Evolutionary conservation across 2,797 vertebrate genomes (phyloP).

Genomic region (Myotis vivesi): DNA sequence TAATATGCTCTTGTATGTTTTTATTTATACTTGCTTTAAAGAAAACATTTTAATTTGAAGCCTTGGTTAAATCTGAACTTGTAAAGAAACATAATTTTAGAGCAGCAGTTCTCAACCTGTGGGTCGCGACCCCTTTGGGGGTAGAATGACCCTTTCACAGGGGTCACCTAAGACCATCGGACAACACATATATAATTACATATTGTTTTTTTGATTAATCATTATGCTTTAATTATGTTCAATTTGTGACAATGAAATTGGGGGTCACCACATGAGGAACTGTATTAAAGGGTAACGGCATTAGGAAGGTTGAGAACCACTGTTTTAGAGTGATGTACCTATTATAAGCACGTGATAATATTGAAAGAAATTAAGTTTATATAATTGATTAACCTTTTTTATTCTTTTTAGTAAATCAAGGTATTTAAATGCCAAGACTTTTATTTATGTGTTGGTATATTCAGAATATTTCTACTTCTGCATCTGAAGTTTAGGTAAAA

Average conservation of each 20-base stretch:
- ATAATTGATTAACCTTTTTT: not conserved
- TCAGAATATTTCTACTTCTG: not conserved
- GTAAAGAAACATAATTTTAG: slow-evolving; percentile 19
- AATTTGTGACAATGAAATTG: too few species aligned
- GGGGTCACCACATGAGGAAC: too few species aligned
- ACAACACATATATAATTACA: too few species aligned
- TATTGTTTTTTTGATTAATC: too few species aligned
- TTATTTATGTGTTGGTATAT: not conserved
- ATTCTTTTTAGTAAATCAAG: not conserved
- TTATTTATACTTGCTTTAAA: slow-evolving; percentile 23
- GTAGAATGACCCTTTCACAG: too few species aligned
- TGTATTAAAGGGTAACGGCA: too few species aligned
- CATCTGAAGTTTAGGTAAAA: not conserved
- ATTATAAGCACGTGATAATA: not conserved
- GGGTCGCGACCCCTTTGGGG: too few species aligned
- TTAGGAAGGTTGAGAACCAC: too few species aligned
- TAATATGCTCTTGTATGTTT: slow-evolving; percentile 3
- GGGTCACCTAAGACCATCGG: too few species aligned
- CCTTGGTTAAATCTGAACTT: slow-evolving; percentile 41
- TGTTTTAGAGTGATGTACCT: not conserved
- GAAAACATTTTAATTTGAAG: slow-evolving; percentile 30
- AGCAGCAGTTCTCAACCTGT: not conserved
- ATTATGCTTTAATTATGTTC: too few species aligned
- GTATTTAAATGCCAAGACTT: not conserved
- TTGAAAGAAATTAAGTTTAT: not conserved